Base-by-base conservation (phyloP, 2,797 vertebrate genomes). In the Sciurus carolinensis region DNA sequence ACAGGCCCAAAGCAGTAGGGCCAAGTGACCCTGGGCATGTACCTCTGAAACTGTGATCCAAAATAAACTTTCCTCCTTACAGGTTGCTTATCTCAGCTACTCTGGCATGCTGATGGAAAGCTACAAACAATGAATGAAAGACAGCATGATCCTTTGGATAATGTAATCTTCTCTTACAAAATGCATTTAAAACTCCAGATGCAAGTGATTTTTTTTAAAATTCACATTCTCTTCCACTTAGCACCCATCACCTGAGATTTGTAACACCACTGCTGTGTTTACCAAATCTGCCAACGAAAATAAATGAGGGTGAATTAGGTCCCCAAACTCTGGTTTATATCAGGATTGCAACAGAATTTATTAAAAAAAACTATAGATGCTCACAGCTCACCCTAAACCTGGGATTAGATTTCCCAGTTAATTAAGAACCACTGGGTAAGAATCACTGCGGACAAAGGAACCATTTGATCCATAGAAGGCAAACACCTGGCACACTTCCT, bases 121-220 rank as follows among this genome's bases (percentile, higher is more conserved):
- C 39, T 75, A 88, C 39, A 50, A 18, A 88, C 0, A n/a, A 15
- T 15, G 30, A 95, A 62, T 47, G 30, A 85, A 1, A 59, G 62
- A 73, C 2, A 39, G 33, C 26, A 57, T 22, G 13, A n/a, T 44
- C 72, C 79, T 81, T 92, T 79, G 50, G n/a, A 73, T 10, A 69
- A 28, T 1, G 15, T 73, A 64, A 28, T 36, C 62, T 86, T 91
- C 24, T 75, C 33, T 76, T 81, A 62, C 3, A 18, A 88, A 90
- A 86, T 39, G 1, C 1, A 81, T 76, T 39, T 66, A 0, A 88
- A 66, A 85, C 18, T 76, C 59, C 39, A 67, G 66, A 75, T 36
- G 13, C 42, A 79, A n/a, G 75, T 4, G 33, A 64, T 54, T 94
- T 95, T 69, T n/a, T 92, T 90, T 84, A 33, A 33, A 36, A n/a